A percentile compares a stretch with the other conserved stretches of the same genome.
These are phyloP conservation scores for Falco columbarius DNA, from an alignment of 2,797 vertebrate species.

Conservation along the genomic window DNA sequence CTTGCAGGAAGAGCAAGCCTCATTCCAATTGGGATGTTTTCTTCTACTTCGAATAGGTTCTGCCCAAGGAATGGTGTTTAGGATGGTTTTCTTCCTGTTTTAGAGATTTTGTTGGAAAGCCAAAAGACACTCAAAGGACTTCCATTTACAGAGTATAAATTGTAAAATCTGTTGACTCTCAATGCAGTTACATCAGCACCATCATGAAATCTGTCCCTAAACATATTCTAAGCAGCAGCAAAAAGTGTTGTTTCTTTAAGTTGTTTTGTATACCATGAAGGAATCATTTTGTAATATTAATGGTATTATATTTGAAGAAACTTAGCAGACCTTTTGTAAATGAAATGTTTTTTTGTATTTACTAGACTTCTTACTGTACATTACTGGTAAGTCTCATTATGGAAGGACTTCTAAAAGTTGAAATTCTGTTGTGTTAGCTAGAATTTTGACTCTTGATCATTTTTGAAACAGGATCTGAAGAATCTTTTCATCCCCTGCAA, in stretches of 20 bases:
- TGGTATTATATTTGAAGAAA: neutral
- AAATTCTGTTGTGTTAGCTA: neutral
- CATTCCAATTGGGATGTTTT: neutral
- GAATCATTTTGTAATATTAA: neutral
- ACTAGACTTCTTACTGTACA: neutral
- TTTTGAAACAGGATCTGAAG: constrained; percentile 65
- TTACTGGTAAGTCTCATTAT: neutral
- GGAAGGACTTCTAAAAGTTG: neutral
- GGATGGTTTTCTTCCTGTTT: neutral
- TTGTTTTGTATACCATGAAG: neutral
- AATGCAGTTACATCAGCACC: neutral
- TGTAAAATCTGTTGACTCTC: neutral
- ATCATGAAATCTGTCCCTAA: neutral
- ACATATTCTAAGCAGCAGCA: neutral
- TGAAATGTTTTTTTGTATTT: neutral
- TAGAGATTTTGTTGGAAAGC: neutral
- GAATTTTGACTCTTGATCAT: neutral
- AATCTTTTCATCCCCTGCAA: constrained; percentile 79
- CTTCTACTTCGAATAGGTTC: neutral
- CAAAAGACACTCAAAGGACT: neutral
- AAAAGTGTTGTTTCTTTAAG: neutral
- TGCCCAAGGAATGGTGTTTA: neutral
- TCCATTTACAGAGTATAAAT: neutral
- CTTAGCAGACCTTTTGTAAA: neutral
- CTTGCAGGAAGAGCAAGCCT: neutral